These are phyloP conservation scores for Tryphoninae sp. DNA, from an alignment of 2,888 invertebrate species.

Conservation along the genomic window DNA sequence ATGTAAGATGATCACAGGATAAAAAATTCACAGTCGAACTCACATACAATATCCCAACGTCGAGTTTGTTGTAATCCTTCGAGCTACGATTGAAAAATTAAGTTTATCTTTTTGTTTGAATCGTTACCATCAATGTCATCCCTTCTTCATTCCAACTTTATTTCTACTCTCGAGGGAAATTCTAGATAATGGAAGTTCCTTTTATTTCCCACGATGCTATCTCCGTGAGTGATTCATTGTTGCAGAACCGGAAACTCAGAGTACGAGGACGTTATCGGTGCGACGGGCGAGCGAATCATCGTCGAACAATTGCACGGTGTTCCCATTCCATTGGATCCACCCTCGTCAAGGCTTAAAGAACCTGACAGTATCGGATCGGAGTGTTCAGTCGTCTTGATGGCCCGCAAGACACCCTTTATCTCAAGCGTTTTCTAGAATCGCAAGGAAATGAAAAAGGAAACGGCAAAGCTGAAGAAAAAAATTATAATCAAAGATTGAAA, in stretches of 20 bases:
- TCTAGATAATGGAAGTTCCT: conserved; percentile 10
- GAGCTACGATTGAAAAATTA: no score
- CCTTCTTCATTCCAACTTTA: no score
- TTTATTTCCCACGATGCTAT: not conserved
- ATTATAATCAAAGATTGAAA: conserved; percentile 23
- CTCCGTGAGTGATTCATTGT: conserved; percentile 25
- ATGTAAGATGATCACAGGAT: no score
- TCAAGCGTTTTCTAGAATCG: conserved; percentile 61
- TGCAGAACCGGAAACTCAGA: conserved; percentile 73
- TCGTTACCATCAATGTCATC: no score
- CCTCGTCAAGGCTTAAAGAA: conserved; percentile 53
- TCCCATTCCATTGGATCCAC: conserved; percentile 63
- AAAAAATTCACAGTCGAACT: not conserved
- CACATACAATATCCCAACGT: no score
- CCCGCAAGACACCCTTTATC: conserved; percentile 57
- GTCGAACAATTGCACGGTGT: conserved; percentile 62
- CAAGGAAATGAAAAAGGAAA: conserved; percentile 31
- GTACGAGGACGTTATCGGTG: conserved; percentile 69
- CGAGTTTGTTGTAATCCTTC: no score
- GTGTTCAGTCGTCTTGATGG: conserved; percentile 64
- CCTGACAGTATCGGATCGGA: conserved; percentile 63
- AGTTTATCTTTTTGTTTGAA: no score
- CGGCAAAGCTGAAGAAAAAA: not conserved
- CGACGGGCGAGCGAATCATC: conserved; percentile 67
- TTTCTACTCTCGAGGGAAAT: not conserved